Conservation (phyloP, 2,113 vertebrate species). For the Crotophaga sulcirostris region DNA sequence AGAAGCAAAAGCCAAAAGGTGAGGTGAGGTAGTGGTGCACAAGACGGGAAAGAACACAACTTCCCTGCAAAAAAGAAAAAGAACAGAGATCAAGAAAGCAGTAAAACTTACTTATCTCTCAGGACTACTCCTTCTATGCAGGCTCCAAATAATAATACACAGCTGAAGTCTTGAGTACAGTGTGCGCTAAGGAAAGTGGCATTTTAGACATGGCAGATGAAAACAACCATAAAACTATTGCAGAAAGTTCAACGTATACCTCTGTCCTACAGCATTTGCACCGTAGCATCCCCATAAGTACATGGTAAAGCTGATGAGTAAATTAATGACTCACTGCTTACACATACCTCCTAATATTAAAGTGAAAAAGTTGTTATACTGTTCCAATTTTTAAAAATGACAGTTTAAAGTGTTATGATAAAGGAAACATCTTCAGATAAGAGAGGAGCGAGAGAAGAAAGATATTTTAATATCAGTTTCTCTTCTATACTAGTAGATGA, state of each 20-base stretch:
- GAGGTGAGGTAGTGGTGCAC: too few species aligned
- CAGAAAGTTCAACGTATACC: not conserved
- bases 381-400: not conserved
- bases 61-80: not conserved
- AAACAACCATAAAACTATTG: not conserved
- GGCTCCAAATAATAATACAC: constrained; percentile 93
- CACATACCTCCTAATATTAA: not conserved
- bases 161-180: constrained; percentile 86
- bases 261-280: not conserved
- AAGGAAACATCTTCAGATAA: not conserved
- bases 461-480: not conserved
- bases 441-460: not conserved
- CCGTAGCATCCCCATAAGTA: not conserved
- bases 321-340: not conserved
- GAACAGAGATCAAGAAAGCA: not conserved
- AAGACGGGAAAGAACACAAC: not conserved
- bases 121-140: constrained; percentile 96
- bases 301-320: not conserved
- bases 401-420: not conserved
- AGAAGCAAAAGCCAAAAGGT: not conserved
- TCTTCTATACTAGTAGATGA: not conserved
- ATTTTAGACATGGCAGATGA: not conserved
- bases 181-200: constrained; percentile 41
- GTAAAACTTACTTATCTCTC: constrained; percentile 88
- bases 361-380: not conserved